phyloP scores from a whole-genome alignment of 2,113 vertebrate genomes.

The Pomatostomus ruficeps region DNA sequence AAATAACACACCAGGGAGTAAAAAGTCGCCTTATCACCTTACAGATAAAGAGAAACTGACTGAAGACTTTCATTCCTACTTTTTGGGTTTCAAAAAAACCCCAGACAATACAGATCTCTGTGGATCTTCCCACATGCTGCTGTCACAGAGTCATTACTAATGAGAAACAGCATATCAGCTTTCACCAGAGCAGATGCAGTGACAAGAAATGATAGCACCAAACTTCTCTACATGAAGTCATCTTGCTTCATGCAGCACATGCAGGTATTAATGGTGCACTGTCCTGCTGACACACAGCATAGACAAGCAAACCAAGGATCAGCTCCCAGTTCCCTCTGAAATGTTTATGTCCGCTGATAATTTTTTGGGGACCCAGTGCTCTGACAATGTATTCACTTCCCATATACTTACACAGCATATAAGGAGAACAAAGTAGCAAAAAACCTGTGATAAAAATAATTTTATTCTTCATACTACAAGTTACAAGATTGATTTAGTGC shows the following conservation, averaged over 20 bases:
- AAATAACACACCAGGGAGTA: not conserved
- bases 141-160: not conserved
- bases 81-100: not conserved
- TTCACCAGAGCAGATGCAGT: not conserved
- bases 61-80: not conserved
- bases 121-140: not conserved
- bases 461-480: not conserved
- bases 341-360: not conserved
- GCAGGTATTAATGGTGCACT: too few species aligned
- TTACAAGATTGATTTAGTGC: not conserved
- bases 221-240: not conserved
- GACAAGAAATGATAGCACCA: not conserved
- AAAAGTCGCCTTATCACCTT: not conserved
- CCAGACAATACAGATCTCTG: rapidly evolving
- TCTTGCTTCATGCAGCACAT: not conserved
- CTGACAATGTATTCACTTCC: not conserved
- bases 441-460: not conserved
- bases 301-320: not conserved
- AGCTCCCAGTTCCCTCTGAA: not conserved
- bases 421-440: not conserved
- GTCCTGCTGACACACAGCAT: not conserved
- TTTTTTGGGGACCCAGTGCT: not conserved
- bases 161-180: not conserved
- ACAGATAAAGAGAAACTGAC: not conserved
- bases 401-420: not conserved